Conservation (phyloP, 2,888 invertebrate genomes). For the Sabellastarte sp. region DNA sequence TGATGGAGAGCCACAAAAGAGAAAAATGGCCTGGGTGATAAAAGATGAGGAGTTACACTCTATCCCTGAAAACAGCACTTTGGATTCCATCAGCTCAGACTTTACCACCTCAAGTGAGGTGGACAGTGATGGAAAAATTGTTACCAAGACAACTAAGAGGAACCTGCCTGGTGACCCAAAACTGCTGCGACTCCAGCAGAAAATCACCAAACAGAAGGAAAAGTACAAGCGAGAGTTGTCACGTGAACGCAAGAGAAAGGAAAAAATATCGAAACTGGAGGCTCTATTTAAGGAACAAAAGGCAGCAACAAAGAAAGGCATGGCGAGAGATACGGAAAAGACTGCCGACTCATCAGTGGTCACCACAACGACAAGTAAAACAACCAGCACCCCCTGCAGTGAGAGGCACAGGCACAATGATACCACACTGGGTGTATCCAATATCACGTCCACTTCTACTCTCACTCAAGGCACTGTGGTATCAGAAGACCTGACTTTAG, state of each 20-base stretch:
- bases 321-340: not conserved
- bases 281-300: conserved; percentile 22
- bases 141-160: conserved; percentile 12
- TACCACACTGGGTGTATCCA: conserved; percentile 4
- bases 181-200: conserved; percentile 46
- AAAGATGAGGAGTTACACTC: conserved; percentile 45
- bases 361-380: not conserved
- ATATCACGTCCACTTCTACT: conserved; percentile 6
- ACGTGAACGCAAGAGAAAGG: conserved; percentile 41
- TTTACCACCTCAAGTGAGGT: conserved; percentile 19
- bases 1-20: conserved; percentile 3
- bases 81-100: conserved; percentile 22
- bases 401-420: not conserved
- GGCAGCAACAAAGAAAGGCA: not conserved
- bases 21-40: conserved; percentile 32
- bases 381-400: not conserved
- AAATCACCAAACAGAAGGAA: conserved; percentile 44
- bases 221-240: conserved; percentile 44
- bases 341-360: not conserved
- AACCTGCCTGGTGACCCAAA: conserved; percentile 40
- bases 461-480: not conserved
- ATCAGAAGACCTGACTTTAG: not conserved
- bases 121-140: conserved; percentile 11
- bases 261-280: conserved; percentile 45
- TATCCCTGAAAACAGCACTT: conserved; percentile 46